Conservation (phyloP, 2,888 invertebrate genomes). For the Spilarctia lutea region DNA sequence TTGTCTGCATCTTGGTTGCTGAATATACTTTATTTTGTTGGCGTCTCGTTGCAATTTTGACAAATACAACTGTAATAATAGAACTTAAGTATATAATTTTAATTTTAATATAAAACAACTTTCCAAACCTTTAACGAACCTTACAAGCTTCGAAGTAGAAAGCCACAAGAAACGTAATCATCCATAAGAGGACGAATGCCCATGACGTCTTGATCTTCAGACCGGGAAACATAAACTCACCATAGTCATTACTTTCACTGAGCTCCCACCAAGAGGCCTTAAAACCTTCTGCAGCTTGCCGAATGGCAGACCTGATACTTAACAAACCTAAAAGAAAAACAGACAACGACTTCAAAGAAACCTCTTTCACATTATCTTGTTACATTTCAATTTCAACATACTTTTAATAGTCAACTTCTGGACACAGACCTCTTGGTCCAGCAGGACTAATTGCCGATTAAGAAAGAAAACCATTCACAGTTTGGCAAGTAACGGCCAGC, state of each 20-base stretch:
- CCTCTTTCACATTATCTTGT: no score
- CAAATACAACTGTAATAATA: constrained; percentile 12
- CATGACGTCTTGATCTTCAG: neutral
- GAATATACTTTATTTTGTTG: constrained; percentile 51
- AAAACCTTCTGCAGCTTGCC: neutral
- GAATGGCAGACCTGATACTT: neutral
- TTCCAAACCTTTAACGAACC: neutral
- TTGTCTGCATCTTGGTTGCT: neutral
- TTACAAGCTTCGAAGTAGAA: constrained; percentile 12
- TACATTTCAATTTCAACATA: no score
- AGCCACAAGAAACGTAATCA: constrained; percentile 4
- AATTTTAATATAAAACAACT: no score
- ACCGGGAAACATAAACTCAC: constrained; percentile 10
- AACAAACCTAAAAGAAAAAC: neutral
- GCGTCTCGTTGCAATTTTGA: constrained; percentile 10
- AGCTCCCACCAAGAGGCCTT: neutral
- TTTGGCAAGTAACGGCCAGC: no score
- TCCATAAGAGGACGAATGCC: constrained; percentile 4
- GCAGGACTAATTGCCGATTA: no score
- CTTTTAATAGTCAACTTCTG: no score
- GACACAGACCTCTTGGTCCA: no score
- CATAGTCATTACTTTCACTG: neutral
- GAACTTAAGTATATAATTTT: neutral
- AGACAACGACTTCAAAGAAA: neutral
- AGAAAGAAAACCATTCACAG: no score